These are phyloP conservation scores for Lophura nycthemera DNA, from an alignment of 2,113 vertebrate genomes.

Conservation along the genomic window DNA sequence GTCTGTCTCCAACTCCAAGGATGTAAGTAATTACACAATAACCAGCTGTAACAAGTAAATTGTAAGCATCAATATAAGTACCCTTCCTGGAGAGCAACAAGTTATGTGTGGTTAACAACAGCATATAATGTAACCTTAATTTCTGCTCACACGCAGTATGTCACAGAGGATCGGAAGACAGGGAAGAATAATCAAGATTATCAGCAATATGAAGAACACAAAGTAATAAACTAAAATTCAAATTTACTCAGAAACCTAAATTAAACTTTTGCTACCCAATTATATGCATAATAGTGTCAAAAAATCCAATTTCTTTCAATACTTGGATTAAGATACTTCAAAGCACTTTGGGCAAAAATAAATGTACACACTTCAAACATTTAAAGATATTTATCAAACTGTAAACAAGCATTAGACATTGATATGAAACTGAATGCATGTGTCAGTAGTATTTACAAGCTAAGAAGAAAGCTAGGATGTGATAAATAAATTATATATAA, in stretches of 20 bases:
- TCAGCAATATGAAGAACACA: neutral
- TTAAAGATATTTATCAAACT: neutral
- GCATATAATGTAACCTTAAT: neutral
- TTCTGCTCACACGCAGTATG: neutral
- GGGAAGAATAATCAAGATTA: neutral
- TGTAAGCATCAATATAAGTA: neutral
- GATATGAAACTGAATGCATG: neutral
- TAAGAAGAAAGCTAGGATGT: neutral
- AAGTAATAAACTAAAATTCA: neutral
- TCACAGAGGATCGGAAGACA: neutral
- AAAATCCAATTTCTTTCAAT: neutral
- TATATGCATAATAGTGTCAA: neutral
- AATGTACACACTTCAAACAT: neutral
- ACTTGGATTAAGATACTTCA: neutral
- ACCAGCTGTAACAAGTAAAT: slow-evolving; percentile 84
- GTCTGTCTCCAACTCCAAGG: slow-evolving; percentile 95
- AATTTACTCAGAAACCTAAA: neutral
- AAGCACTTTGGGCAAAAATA: neutral
- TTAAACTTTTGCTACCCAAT: neutral
- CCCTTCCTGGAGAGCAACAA: neutral
- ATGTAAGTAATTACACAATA: slow-evolving; percentile 99
- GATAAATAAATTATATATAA: neutral
- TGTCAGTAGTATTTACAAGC: neutral
- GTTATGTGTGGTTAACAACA: slow-evolving; percentile 8
- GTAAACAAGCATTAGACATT: neutral